A percentile compares a stretch with the other conserved stretches of the same genome.
Conservation (phyloP, 1,140 invertebrate genomes). For the Aradophagus sp. region DNA sequence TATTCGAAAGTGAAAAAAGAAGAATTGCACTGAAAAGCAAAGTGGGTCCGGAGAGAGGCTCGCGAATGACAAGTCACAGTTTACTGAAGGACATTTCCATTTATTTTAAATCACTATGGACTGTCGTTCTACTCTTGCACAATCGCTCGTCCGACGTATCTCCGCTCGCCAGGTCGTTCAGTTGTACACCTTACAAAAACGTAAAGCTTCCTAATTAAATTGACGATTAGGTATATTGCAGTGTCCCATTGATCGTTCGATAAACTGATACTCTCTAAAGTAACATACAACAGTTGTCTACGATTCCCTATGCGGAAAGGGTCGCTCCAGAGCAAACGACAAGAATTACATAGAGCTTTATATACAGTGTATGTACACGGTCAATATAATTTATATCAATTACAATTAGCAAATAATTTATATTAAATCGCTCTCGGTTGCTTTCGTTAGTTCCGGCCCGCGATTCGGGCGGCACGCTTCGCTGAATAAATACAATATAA, state of each 20-base stretch:
- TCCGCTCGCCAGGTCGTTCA: conserved; percentile 50
- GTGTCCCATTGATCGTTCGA: conserved; percentile 71
- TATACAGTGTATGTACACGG: conserved; percentile 68
- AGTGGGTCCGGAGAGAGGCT: not conserved
- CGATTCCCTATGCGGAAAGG: conserved; percentile 58
- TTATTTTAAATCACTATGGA: conserved; percentile 72
- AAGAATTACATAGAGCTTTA: conserved; percentile 53
- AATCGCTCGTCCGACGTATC: conserved; percentile 52
- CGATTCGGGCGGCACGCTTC: conserved; percentile 46
- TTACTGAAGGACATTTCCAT: conserved; percentile 69
- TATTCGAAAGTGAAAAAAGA: conserved; percentile 1
- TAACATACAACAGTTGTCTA: conserved; percentile 64
- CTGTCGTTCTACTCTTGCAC: conserved; percentile 65
- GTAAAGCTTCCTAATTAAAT: conserved; percentile 71
- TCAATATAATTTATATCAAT: conserved; percentile 64
- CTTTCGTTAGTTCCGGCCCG: conserved; percentile 22
- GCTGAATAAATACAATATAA: conserved; percentile 75
- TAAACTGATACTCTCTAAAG: conserved; percentile 61
- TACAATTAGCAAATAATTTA: conserved; percentile 71
- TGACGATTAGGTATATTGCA: conserved; percentile 75
- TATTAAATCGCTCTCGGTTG: conserved; percentile 54
- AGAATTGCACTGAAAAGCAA: not conserved
- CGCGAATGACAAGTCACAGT: conserved; percentile 34
- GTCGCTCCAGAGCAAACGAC: conserved; percentile 58
- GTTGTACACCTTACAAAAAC: conserved; percentile 69